Conservation (phyloP, 2,113 vertebrate species). For the Sylvietta virens region DNA sequence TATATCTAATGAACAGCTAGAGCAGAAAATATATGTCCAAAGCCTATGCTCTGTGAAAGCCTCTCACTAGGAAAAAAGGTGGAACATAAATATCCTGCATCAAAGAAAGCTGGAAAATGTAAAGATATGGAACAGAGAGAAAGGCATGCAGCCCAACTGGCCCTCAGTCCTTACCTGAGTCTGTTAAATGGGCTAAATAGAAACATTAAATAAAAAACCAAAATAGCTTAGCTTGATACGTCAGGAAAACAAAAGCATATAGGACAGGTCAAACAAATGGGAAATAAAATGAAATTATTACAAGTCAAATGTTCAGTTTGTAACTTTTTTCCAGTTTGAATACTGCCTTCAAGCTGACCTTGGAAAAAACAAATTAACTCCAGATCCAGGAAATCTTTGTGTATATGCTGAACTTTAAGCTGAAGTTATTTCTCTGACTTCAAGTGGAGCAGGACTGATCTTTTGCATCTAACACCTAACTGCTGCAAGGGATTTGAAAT, state of each 20-base stretch:
- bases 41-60: not conserved
- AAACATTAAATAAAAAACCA: not conserved
- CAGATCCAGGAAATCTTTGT: not conserved
- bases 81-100: slow-evolving; percentile 10
- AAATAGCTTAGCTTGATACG: not conserved
- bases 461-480: slow-evolving; percentile 39
- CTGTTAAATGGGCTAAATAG: not conserved
- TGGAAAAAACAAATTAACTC: slow-evolving; percentile 8
- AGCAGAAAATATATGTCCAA: slow-evolving; percentile 16
- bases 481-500: slow-evolving; percentile 53
- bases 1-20: slow-evolving; percentile 3
- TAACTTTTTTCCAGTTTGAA: not conserved
- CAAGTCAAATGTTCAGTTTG: not conserved
- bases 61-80: not conserved
- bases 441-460: slow-evolving; percentile 32
- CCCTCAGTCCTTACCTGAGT: not conserved
- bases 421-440: slow-evolving; percentile 9
- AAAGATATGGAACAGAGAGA: not conserved
- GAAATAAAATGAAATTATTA: not conserved
- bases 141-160: not conserved
- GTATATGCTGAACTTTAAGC: slow-evolving; percentile 5
- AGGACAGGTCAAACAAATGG: not conserved
- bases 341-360: not conserved
- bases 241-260: not conserved
- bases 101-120: not conserved